Conservation (phyloP, 2,113 vertebrate species). For the Oncorhynchus keta region DNA sequence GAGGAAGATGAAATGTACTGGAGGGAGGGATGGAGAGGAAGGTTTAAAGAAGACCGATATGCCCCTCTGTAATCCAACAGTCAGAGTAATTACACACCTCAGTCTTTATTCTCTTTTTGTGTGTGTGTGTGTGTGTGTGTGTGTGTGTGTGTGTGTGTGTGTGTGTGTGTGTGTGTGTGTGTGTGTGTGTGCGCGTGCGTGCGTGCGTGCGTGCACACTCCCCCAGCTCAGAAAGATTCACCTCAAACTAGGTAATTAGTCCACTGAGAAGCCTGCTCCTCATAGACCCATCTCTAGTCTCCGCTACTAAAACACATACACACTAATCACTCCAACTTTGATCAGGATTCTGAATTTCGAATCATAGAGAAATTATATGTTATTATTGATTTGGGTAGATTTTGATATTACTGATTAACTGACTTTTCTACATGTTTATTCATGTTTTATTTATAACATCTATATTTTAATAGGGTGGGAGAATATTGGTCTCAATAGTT, state of each 20-base stretch:
- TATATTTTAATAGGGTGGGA: neutral
- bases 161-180: too few species aligned
- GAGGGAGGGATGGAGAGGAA: too few species aligned
- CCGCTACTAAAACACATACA: neutral
- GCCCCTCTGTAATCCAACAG: neutral
- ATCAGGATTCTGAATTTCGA: neutral
- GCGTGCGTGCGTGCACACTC: rapidly evolving
- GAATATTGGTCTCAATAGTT: neutral
- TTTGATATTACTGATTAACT: neutral
- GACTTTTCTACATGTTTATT: neutral
- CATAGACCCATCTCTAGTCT: neutral
- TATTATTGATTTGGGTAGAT: too few species aligned
- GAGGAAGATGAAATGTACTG: too few species aligned
- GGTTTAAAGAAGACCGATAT: neutral
- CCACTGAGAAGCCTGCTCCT: neutral
- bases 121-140: too few species aligned
- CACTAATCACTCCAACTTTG: neutral
- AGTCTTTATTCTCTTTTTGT: too few species aligned
- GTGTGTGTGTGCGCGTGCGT: rapidly evolving
- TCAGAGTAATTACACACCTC: neutral
- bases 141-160: too few species aligned
- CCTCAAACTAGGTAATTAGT: neutral
- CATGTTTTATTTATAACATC: neutral
- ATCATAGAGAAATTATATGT: neutral
- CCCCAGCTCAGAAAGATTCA: neutral